Percentiles rank a stretch among this genome's conserved stretches.
phyloP scores from a whole-genome alignment of 1,140 invertebrate genomes.

The Apis cerana region DNA sequence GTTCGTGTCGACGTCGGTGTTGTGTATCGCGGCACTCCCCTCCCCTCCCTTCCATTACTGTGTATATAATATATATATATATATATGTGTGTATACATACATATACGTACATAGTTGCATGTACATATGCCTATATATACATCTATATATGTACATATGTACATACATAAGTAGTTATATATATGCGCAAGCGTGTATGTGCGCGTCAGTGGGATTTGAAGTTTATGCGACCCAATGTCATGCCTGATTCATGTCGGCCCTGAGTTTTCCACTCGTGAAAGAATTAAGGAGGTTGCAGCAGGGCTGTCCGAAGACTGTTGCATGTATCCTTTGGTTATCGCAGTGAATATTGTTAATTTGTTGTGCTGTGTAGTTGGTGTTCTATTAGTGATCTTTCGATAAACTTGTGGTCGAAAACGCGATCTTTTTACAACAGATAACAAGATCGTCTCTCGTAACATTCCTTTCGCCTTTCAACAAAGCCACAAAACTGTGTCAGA shows the following conservation, averaged over 20 bases:
- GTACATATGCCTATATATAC: background rate
- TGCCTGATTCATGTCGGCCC: slow-evolving; percentile 68
- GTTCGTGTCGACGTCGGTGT: slow-evolving; percentile 51
- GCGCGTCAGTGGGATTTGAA: slow-evolving; percentile 63
- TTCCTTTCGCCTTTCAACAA: slow-evolving; percentile 69
- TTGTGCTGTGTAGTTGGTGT: background rate
- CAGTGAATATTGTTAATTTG: slow-evolving; percentile 28
- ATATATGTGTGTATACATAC: background rate
- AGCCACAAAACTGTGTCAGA: slow-evolving; percentile 75
- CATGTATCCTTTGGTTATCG: background rate
- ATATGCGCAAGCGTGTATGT: slow-evolving; percentile 16
- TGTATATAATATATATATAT: background rate
- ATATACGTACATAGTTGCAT: background rate
- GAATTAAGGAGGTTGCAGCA: slow-evolving; percentile 34
- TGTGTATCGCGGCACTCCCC: slow-evolving; percentile 52
- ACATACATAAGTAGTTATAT: slow-evolving; percentile 5
- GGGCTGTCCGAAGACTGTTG: background rate
- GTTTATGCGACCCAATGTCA: slow-evolving; percentile 71
- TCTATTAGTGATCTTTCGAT: slow-evolving; percentile 7
- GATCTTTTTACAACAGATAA: slow-evolving; percentile 11
- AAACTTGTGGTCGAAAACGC: slow-evolving; percentile 18
- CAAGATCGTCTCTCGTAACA: slow-evolving; percentile 64
- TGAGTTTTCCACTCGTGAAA: slow-evolving; percentile 49
- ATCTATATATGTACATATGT: no score
- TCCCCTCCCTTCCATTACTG: background rate